Base-by-base conservation (phyloP, 2,797 vertebrate genomes). In the Darevskia nairensis region DNA sequence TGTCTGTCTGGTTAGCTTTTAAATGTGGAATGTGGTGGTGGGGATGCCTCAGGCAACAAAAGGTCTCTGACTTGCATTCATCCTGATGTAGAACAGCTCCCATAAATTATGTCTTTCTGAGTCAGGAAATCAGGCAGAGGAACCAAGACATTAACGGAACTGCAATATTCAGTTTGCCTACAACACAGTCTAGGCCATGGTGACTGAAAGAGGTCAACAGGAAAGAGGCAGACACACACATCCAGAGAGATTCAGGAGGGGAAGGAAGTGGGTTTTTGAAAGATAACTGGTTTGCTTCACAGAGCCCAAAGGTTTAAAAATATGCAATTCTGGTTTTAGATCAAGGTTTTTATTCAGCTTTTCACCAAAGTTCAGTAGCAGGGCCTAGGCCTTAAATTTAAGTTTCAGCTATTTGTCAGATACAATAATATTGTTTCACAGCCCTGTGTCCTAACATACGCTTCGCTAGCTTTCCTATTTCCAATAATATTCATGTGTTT, bases 401-500 rank as follows among this genome's bases (percentile, higher is more conserved):
- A 89, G 84, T 29, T 71, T 64, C 71, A 41, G 10, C 86, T 89
- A 29, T 88, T 86, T 82, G 72, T 86, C 74, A 82, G 86, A 81
- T 86, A 13, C 68, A 86, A 69, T 8, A 1, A 79, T 88, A 84
- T 83, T 85, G 3, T 82, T 4, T 91, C 85, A 44, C 21, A 85
- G 32, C 25, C 17, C 80, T 10, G 78, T 78, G 44, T 82, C 85
- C 29, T 15, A n/a, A 5, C 71, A 2, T 80, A 1, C 27, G 6
- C 9, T 89, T 55, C 55, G 72, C 77, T 79, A 61, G 10, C 35
- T 80, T 80, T 86, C 61, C 78, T 41, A 59, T 81, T 81, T 87
- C 39, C 68, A 61, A 68, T 74, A 23, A 41, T n/a, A 69, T 78
- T 85, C 83, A 66, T 85, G 85, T 88, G 11, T 88, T 91, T 91